Percentiles rank a stretch among this genome's conserved stretches.
These are phyloP conservation scores for Muricea muricata DNA, from an alignment of 92 coral and sea anemone genomes.

Conservation along the genomic window DNA sequence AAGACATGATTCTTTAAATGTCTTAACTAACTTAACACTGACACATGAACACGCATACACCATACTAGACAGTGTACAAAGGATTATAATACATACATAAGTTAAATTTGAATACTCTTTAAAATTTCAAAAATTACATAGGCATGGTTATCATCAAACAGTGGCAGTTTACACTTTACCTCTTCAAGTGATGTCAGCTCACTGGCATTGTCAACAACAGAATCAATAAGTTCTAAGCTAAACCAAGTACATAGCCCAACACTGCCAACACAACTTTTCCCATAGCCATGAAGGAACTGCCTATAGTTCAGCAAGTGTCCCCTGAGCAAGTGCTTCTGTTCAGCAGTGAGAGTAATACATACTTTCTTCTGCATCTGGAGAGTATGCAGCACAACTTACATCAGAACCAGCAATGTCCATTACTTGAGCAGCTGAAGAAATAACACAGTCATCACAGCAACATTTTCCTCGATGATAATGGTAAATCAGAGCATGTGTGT, in stretches of 20 bases:
- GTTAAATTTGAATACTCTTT: too few relatives aligned
- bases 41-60: too few relatives aligned
- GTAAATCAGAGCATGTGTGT: conserved; percentile 66
- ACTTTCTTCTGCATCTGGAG: not conserved
- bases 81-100: too few relatives aligned
- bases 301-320: conserved; percentile 12
- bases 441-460: conserved; percentile 60
- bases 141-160: too few relatives aligned
- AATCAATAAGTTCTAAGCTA: not conserved
- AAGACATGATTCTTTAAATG: too few relatives aligned
- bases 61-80: too few relatives aligned
- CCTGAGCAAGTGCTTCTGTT: conserved; percentile 46
- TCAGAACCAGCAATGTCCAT: not conserved
- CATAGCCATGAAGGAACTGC: not conserved
- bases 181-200: not conserved
- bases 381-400: not conserved
- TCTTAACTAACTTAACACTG: too few relatives aligned
- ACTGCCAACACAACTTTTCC: not conserved
- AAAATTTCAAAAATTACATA: too few relatives aligned
- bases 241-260: not conserved
- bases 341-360: not conserved
- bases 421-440: conserved; percentile 14
- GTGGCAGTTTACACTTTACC: not conserved
- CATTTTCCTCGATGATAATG: conserved; percentile 52
- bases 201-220: not conserved